Conservation (phyloP, 2,113 vertebrate species). For the Atractosteus spatula region DNA sequence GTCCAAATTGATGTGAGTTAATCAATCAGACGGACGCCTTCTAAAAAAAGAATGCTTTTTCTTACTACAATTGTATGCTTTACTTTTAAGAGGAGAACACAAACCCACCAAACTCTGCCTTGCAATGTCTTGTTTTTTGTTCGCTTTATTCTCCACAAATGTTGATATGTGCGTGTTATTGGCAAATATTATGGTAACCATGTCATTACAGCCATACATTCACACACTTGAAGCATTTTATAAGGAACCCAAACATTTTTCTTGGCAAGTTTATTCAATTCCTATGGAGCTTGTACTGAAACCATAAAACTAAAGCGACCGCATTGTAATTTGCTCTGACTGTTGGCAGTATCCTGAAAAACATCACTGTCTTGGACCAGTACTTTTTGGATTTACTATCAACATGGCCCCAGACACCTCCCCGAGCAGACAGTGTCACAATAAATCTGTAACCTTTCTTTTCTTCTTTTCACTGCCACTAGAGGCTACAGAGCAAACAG, state of each 20-base stretch:
- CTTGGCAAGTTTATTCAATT: conserved; percentile 23
- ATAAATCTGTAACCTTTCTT: conserved; percentile 24
- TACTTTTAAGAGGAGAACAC: background rate
- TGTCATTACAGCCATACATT: background rate
- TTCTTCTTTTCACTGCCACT: conserved; percentile 11
- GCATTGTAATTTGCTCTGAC: conserved; percentile 18
- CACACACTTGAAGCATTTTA: conserved; percentile 10
- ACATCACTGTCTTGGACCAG: conserved; percentile 25
- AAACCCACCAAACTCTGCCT: background rate
- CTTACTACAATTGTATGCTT: background rate
- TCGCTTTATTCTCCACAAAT: background rate
- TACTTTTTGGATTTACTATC: conserved; percentile 25
- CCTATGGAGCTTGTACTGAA: conserved; percentile 18
- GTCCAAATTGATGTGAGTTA: too few species aligned
- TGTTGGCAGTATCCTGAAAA: conserved; percentile 23
- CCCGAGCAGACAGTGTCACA: conserved; percentile 16
- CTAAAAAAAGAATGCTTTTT: conserved; percentile 1
- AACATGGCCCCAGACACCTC: conserved; percentile 12
- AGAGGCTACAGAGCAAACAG: conserved; percentile 1
- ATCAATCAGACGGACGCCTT: too few species aligned
- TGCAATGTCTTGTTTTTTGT: background rate
- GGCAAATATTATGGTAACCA: conserved; percentile 8
- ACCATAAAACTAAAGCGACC: conserved; percentile 21
- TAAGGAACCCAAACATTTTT: conserved; percentile 22
- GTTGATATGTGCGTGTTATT: background rate